phyloP scores from a whole-genome alignment of 2,113 vertebrate species.

The Centropus unirufus region DNA sequence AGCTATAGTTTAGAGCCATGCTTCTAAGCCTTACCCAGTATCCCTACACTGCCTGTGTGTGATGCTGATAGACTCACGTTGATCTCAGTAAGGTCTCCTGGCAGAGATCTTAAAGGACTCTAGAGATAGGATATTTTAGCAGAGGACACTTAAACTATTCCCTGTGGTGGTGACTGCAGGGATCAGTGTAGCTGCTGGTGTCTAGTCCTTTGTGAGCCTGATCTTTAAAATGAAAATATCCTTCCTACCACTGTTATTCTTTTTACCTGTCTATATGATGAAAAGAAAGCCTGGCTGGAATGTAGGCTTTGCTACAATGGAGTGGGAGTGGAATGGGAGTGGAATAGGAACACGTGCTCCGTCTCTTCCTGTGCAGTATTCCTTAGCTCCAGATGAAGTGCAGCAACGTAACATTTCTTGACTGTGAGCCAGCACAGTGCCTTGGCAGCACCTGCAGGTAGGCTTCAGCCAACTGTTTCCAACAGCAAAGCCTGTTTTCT shows the following conservation, averaged over 20 bases:
- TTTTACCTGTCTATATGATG: background rate
- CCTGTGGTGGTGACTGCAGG: background rate
- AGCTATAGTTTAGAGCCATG: background rate
- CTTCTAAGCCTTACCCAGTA: background rate
- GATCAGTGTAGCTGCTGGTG: background rate
- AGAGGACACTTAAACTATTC: background rate
- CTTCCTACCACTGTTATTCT: background rate
- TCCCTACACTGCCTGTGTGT: fast-evolving
- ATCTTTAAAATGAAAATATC: background rate
- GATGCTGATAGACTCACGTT: background rate
- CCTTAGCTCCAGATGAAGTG: background rate
- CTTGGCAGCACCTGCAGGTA: background rate
- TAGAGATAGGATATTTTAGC: background rate
- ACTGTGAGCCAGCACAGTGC: background rate
- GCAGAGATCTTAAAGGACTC: background rate
- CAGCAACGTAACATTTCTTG: background rate
- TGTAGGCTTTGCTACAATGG: background rate
- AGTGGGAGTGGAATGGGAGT: background rate
- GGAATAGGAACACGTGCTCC: background rate
- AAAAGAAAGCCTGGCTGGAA: background rate
- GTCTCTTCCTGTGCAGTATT: background rate
- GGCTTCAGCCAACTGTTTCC: background rate
- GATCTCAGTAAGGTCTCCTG: background rate
- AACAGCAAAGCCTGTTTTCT: background rate
- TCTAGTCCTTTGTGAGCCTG: background rate